A percentile compares a stretch with the other conserved stretches of the same genome.
Evolutionary conservation across 1,140 invertebrate genomes (phyloP).

Genomic region (Caligus rogercresseyi): DNA sequence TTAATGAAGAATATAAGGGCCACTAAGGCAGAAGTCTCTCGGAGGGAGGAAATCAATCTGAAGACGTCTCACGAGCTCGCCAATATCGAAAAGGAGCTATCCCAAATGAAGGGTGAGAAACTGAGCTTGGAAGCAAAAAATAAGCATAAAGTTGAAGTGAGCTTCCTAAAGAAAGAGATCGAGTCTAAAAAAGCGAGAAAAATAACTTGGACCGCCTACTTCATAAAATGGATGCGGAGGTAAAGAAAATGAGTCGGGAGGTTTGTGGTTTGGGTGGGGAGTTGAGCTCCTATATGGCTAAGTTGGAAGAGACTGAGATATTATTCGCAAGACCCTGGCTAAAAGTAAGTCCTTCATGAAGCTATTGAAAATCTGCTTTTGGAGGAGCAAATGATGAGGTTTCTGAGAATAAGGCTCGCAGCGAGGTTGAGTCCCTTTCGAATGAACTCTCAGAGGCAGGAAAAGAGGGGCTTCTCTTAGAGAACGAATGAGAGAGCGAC

Average conservation of each 20-base stretch:
- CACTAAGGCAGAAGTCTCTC: not conserved
- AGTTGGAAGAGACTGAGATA: not conserved
- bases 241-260: not conserved
- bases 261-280: not conserved
- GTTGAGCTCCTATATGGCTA: not conserved
- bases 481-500: not conserved
- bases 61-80: not conserved
- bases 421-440: not conserved
- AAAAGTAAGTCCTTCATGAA: not conserved
- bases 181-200: not conserved
- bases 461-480: not conserved
- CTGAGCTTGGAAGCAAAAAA: not conserved
- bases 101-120: not conserved
- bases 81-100: not conserved
- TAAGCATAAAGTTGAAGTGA: not conserved
- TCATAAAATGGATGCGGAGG: not conserved
- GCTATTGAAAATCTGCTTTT: not conserved
- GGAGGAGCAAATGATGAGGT: not conserved
- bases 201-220: not conserved
- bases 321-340: not conserved
- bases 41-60: not conserved
- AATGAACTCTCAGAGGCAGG: not conserved
- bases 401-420: not conserved
- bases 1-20: not conserved
- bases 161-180: not conserved